These are phyloP conservation scores for Microchirus variegatus DNA, from an alignment of 2,797 vertebrate genomes.

Conservation along the genomic window DNA sequence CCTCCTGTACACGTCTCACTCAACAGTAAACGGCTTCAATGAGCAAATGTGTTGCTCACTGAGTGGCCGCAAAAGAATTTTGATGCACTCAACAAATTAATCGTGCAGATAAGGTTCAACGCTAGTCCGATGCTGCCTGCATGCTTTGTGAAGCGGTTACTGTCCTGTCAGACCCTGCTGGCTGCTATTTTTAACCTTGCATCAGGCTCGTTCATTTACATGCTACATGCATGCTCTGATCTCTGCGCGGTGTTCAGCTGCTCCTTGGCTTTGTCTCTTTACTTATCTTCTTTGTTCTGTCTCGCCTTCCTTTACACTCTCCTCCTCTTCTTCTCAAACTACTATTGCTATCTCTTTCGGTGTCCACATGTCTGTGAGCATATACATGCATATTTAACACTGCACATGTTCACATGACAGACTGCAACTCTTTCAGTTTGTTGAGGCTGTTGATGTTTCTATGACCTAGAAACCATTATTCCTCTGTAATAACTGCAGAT, in stretches of 20 bases:
- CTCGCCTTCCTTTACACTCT: constrained; percentile 12
- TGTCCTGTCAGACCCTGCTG: constrained; percentile 42
- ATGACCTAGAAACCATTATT: constrained; percentile 12
- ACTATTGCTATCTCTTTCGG: not conserved
- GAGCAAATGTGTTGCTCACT: constrained; percentile 26
- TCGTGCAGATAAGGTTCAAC: constrained; percentile 16
- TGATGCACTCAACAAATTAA: constrained; percentile 10
- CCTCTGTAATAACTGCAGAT: not conserved
- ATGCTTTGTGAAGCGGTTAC: constrained; percentile 47
- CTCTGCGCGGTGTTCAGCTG: constrained; percentile 34
- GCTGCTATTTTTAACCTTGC: constrained; percentile 72
- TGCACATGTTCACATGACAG: not conserved
- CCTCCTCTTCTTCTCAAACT: constrained; percentile 19
- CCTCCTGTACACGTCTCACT: constrained; percentile 17
- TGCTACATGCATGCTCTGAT: constrained; percentile 70
- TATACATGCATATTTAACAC: not conserved
- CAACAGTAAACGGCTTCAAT: constrained; percentile 23
- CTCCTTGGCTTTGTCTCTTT: constrained; percentile 25
- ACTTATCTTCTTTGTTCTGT: not conserved
- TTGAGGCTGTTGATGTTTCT: not conserved
- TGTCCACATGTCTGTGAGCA: constrained; percentile 5
- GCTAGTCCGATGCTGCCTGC: constrained; percentile 34
- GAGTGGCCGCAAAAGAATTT: constrained; percentile 15
- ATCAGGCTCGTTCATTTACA: constrained; percentile 76
- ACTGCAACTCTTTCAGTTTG: not conserved